These are phyloP conservation scores for Sarcophaga peregrina DNA, from an alignment of 1,140 invertebrate genomes.

Conservation along the genomic window DNA sequence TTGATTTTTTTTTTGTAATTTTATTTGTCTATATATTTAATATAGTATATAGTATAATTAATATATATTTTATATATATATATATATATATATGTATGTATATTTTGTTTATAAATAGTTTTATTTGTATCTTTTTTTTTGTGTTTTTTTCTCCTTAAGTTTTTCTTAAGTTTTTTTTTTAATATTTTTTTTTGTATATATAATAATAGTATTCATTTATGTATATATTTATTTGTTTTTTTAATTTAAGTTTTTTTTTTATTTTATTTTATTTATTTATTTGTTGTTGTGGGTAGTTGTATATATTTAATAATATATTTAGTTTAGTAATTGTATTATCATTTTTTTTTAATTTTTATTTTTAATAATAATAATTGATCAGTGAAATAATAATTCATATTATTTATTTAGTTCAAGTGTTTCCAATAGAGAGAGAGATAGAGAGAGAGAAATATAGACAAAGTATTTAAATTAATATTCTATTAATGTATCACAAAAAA, in stretches of 20 bases:
- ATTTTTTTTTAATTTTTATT: background rate
- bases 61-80: too few species aligned
- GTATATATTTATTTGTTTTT: constrained; percentile 40
- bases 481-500: too few species aligned
- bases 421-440: too few species aligned
- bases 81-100: constrained; percentile 23
- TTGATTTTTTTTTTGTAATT: constrained; percentile 6
- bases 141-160: background rate
- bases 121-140: constrained; percentile 34
- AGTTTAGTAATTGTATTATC: constrained; percentile 31
- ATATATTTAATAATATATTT: constrained; percentile 6
- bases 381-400: background rate
- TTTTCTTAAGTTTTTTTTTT: background rate
- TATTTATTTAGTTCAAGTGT: too few species aligned
- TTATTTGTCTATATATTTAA: constrained; percentile 27
- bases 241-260: background rate
- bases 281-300: constrained; percentile 14
- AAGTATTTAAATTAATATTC: too few species aligned
- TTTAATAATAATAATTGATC: constrained; percentile 37
- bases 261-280: constrained; percentile 36
- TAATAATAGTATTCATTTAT: constrained; percentile 46
- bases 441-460: too few species aligned
- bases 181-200: constrained; percentile 35
- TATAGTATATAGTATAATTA: constrained; percentile 43
- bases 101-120: constrained; percentile 25